A percentile compares a stretch with the other conserved stretches of the same genome.
phyloP scores from a whole-genome alignment of 2,888 invertebrate genomes.

The Pseudococcus jackbeardsleyi region DNA sequence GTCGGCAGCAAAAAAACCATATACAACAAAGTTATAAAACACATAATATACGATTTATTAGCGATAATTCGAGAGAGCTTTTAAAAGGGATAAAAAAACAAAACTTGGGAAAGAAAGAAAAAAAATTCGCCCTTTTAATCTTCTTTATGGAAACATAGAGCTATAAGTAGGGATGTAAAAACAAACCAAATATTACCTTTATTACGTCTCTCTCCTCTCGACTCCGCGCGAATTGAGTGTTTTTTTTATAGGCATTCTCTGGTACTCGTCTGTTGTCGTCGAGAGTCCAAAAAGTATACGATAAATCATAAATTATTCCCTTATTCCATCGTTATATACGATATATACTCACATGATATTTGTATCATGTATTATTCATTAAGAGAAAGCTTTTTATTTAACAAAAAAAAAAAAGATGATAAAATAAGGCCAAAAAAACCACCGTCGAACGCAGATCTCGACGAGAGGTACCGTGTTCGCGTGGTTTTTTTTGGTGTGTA shows the following conservation, averaged over 20 bases:
- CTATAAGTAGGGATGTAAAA: neutral
- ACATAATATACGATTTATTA: slow-evolving; percentile 54
- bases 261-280: slow-evolving; percentile 34
- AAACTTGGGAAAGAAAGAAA: neutral
- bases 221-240: neutral
- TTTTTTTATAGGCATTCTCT: neutral
- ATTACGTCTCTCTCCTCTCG: neutral
- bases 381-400: slow-evolving; percentile 43
- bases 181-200: slow-evolving; percentile 47
- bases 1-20: neutral
- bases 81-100: slow-evolving; percentile 50
- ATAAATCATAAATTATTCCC: slow-evolving; percentile 52
- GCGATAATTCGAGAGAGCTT: slow-evolving; percentile 55
- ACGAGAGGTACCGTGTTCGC: neutral
- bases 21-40: slow-evolving; percentile 36
- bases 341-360: slow-evolving; percentile 24
- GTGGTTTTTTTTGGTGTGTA: neutral
- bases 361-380: slow-evolving; percentile 64
- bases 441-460: neutral
- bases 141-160: slow-evolving; percentile 27
- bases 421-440: neutral
- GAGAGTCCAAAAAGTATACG: slow-evolving; percentile 25
- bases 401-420: neutral
- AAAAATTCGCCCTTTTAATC: slow-evolving; percentile 39
- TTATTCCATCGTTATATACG: slow-evolving; percentile 14